phyloP scores from a whole-genome alignment of 2,797 vertebrate species.

The Loriculus beryllinus region DNA sequence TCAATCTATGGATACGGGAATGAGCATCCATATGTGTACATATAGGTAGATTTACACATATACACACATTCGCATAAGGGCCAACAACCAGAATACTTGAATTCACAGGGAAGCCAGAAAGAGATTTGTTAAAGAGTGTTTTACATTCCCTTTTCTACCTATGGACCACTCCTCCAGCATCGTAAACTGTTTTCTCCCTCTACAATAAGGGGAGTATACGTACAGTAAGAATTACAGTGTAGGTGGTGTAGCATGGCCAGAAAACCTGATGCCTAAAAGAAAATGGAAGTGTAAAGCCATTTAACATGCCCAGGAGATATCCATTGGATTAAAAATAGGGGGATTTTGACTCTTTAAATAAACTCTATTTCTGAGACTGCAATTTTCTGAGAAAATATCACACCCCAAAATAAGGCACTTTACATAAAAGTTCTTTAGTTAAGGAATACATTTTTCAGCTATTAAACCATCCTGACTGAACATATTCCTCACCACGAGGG shows the following conservation, averaged over 20 bases:
- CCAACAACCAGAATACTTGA: neutral
- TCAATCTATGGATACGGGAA: neutral
- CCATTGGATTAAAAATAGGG: neutral
- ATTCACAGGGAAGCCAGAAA: neutral
- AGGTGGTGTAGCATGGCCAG: neutral
- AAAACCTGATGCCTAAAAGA: neutral
- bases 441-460: neutral
- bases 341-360: neutral
- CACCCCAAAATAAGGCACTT: neutral
- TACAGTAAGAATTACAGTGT: neutral
- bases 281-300: neutral
- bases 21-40: neutral
- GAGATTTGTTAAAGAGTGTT: rapidly evolving
- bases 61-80: neutral
- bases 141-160: neutral
- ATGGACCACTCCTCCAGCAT: neutral
- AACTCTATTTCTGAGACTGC: neutral
- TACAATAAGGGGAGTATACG: neutral
- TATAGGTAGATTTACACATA: neutral
- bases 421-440: neutral
- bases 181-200: neutral
- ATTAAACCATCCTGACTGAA: slow-evolving; percentile 20
- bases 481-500: neutral
- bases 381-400: neutral
- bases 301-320: neutral